Conservation (phyloP, 2,113 vertebrate species). For the Excalfactoria chinensis region DNA sequence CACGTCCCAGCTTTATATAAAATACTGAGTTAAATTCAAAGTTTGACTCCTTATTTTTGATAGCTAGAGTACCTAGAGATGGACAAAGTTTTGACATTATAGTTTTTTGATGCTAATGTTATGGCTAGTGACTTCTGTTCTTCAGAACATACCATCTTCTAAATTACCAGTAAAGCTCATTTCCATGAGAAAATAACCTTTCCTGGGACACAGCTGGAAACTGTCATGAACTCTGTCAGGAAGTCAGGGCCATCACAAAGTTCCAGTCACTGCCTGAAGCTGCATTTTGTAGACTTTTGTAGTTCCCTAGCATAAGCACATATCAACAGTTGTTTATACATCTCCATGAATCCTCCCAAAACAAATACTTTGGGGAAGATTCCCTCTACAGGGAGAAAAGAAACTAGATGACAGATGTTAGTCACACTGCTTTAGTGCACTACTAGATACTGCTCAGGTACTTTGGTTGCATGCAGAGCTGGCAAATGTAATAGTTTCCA, state of each 20-base stretch:
- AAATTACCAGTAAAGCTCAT: background rate
- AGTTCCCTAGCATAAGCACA: background rate
- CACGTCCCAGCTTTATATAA: background rate
- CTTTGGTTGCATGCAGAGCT: background rate
- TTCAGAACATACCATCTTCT: background rate
- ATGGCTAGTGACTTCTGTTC: background rate
- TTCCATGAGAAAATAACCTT: background rate
- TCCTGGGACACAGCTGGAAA: background rate
- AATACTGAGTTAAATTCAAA: background rate
- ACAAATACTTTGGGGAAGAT: background rate
- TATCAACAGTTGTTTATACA: background rate
- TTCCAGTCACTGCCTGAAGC: background rate
- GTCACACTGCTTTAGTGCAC: background rate
- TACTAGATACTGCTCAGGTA: background rate
- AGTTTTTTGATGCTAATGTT: background rate
- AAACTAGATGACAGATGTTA: background rate
- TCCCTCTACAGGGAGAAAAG: background rate
- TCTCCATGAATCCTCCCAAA: background rate
- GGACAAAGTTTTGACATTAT: background rate
- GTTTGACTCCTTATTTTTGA: background rate
- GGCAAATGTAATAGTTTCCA: background rate
- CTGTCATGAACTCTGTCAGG: background rate
- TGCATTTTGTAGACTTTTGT: background rate
- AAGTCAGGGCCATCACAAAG: background rate
- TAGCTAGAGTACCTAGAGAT: background rate